phyloP scores from a whole-genome alignment of 2,888 invertebrate species.

The Argyra leucocephala region DNA sequence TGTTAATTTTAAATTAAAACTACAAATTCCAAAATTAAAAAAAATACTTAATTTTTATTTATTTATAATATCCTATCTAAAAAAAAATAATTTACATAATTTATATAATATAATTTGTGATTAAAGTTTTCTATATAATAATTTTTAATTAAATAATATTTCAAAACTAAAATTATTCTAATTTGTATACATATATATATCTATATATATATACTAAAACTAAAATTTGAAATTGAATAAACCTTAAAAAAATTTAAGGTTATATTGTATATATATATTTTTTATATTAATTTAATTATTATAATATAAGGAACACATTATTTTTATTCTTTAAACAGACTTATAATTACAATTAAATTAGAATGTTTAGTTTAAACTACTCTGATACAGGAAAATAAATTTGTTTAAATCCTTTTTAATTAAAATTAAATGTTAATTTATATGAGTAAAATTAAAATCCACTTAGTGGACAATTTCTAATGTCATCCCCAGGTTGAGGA shows the following conservation, averaged over 20 bases:
- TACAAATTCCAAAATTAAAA: too few species aligned
- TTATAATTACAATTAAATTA: background rate
- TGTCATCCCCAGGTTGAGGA: slow-evolving; percentile 19
- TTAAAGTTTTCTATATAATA: too few species aligned
- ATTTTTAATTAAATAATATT: too few species aligned
- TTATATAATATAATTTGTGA: too few species aligned
- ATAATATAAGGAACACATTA: background rate
- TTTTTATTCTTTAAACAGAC: background rate
- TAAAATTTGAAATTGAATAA: background rate
- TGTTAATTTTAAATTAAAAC: too few species aligned
- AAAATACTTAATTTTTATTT: too few species aligned
- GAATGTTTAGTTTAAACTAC: slow-evolving; percentile 1
- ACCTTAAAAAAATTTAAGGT: slow-evolving; percentile 1
- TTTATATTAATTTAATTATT: background rate
- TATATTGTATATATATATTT: background rate
- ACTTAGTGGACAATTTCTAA: slow-evolving; percentile 25
- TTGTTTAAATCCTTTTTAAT: background rate
- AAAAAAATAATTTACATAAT: too few species aligned
- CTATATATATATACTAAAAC: too few species aligned
- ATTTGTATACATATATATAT: too few species aligned
- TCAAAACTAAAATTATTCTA: too few species aligned
- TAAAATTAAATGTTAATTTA: background rate
- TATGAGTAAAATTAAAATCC: slow-evolving; percentile 19
- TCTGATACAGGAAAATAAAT: background rate
- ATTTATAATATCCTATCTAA: too few species aligned